Conservation (phyloP, 1,140 invertebrate species). For the Musca vetustissima region DNA sequence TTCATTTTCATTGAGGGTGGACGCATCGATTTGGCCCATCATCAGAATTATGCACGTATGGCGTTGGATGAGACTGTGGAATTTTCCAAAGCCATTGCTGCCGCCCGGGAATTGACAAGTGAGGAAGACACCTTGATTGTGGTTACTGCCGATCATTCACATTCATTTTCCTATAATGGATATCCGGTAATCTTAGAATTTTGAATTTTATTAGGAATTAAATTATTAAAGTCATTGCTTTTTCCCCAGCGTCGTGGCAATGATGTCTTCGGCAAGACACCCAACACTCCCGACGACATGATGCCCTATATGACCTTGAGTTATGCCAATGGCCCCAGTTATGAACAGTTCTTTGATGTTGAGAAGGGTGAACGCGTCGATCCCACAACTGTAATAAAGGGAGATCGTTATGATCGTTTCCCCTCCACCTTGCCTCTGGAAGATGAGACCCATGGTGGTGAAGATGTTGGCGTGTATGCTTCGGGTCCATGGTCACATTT, state of each 20-base stretch:
- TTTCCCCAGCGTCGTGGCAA: slow-evolving; percentile 53
- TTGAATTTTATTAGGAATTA: no score
- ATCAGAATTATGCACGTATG: slow-evolving; percentile 64
- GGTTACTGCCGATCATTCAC: slow-evolving; percentile 71
- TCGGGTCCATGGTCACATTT: slow-evolving; percentile 71
- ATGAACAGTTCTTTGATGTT: slow-evolving; percentile 47
- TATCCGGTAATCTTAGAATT: slow-evolving; percentile 58
- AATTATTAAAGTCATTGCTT: no score
- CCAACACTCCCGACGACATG: slow-evolving; percentile 49
- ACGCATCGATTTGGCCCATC: slow-evolving; percentile 74
- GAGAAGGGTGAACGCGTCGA: slow-evolving; percentile 46
- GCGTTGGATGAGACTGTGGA: slow-evolving; percentile 72
- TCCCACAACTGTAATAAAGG: slow-evolving; percentile 41
- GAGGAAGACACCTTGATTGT: slow-evolving; percentile 67
- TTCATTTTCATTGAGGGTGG: slow-evolving; percentile 69
- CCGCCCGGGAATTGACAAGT: slow-evolving; percentile 61
- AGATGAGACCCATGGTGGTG: slow-evolving; percentile 69
- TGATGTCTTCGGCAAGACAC: slow-evolving; percentile 58
- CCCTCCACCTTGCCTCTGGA: slow-evolving; percentile 59
- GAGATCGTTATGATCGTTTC: slow-evolving; percentile 46
- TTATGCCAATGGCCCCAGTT: slow-evolving; percentile 72
- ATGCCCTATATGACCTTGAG: slow-evolving; percentile 69
- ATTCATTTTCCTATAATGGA: slow-evolving; percentile 69
- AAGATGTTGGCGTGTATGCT: slow-evolving; percentile 69
- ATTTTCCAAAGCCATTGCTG: slow-evolving; percentile 68